Evolutionary conservation across 2,888 invertebrate species (phyloP), one percentile per base, ranked within the genome.

Genomic region (Cheilosia scutellata): DNA sequence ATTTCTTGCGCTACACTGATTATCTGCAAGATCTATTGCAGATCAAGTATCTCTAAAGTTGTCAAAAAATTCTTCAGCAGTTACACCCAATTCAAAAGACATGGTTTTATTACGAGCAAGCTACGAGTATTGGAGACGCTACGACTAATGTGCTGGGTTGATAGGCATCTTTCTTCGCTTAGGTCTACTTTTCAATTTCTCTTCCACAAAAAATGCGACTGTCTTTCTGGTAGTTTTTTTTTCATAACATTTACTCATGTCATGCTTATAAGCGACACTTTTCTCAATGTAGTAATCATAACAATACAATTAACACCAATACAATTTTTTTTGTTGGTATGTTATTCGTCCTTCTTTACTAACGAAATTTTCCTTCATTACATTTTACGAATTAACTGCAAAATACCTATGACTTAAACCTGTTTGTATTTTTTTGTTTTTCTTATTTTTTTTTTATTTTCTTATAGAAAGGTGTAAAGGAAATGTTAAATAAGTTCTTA

Each of bases 401-500:
- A 62, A 65, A 44, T 42, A 58, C 42, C 55, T 72, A 40, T 57
- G 44, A 76, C 72, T 47, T 51, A 76, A 84, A 79, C 72, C 40
- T 72, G 29, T 83, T 74, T 75, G 60, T 80, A 37, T 11, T 11
- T 11, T 83, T 80, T 80, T 76, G 82, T 82, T 78, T 87, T 77
- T 57, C 44, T 82, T 83, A 87, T 71, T 83, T 70, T 82, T 80
- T 88, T 87, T 89, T 89, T 87, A 71, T 88, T 88, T 88, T 88
- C 82, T 89, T 88, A 88, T 88, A 88, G 87, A 88, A 88, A 87
- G 49, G 89, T 88, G 88, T 89, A 88, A 89, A 89, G 89, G 89
- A 89, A 88, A 88, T 89, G 88, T 88, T 88, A 84, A 89, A 89
- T 88, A 88, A 88, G 82, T 89, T 89, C 78, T 87, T 89, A 88